Evolutionary conservation across 2,797 vertebrate species (phyloP), one percentile per base, ranked within the genome.

Genomic region (Sparidentex hasta): DNA sequence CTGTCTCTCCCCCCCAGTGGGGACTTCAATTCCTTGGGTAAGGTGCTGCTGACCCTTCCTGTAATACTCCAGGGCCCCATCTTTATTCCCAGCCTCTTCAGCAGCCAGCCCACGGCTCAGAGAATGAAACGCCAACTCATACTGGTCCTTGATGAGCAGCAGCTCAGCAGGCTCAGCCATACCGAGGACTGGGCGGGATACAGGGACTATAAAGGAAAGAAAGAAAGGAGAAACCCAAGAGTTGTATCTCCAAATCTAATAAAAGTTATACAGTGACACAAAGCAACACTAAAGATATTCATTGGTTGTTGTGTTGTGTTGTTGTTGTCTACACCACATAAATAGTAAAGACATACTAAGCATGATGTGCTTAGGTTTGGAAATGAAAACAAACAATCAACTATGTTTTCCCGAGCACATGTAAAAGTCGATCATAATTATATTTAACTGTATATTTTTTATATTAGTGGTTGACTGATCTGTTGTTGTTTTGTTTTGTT

Each of bases 71-170:
- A 94, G 92, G 48, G 97, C 97, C 50, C 96, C 92, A n/a, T 90
- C 88, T 79, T 89, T 94, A 57, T 94, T 92, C 25, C 96, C 96
- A 2, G 88, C 74, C 71, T 97, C 96, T 80, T 99, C 97, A 1
- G 95, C 95, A 48, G 83, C 91, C 85, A 97, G 84, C 11, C 96
- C 97, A 59, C 93, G 95, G 89, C 95, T 96, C 71, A 99, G 91
- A 77, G 93, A 96, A 23, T 94, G 61, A 83, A 96, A 96, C 1
- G 97, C 97, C 83, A 93, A 92, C 80, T 94, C 93, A 70, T 97
- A 97, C 74, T 96, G 96, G 87, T 96, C 95, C 83, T 90, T 96
- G 81, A 99, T 96, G 70, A 95, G 88, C 83, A 95, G 92, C 81
- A 98, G 87, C 83, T 96, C 95, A 55, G 92, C 86, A 73, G 95